These are phyloP conservation scores for Litoditis marina DNA, from an alignment of 2,888 invertebrate genomes.

Conservation along the genomic window DNA sequence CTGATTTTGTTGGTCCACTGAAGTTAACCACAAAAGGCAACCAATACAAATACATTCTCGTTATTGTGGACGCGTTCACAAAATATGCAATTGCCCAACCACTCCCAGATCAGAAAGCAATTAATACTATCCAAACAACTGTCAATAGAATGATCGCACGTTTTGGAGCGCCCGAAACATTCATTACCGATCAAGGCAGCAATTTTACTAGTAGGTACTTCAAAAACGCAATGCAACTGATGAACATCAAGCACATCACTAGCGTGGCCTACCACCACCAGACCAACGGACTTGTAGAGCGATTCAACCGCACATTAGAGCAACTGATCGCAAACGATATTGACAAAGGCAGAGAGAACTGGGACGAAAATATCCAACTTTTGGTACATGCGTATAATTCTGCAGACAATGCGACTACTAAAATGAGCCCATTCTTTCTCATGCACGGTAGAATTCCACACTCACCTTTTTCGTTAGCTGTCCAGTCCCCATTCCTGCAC, in stretches of 20 bases:
- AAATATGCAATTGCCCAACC: conserved; percentile 17
- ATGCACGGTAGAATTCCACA: conserved; percentile 9
- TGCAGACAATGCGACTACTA: neutral
- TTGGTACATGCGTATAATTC: conserved; percentile 6
- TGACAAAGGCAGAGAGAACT: too few species aligned
- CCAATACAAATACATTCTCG: conserved; percentile 14
- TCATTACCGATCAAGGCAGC: conserved; percentile 5
- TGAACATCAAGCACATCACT: conserved; percentile 3
- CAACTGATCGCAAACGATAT: neutral
- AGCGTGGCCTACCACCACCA: conserved; percentile 12
- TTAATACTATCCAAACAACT: neutral
- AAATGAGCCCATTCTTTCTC: neutral
- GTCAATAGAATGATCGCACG: neutral
- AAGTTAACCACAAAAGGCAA: conserved; percentile 17
- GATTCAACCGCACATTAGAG: conserved; percentile 8
- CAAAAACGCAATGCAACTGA: neutral
- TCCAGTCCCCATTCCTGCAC: neutral
- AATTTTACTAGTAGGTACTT: conserved; percentile 1
- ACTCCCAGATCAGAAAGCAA: conserved; percentile 6
- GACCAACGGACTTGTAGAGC: conserved; percentile 10
- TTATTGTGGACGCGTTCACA: conserved; percentile 13
- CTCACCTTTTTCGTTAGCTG: neutral
- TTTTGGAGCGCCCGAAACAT: conserved; percentile 1
- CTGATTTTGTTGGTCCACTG: conserved; percentile 18
- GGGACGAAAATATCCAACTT: conserved; percentile 8